Base-by-base conservation (phyloP, 2,113 vertebrate genomes). In the Anser brachyrhynchus region DNA sequence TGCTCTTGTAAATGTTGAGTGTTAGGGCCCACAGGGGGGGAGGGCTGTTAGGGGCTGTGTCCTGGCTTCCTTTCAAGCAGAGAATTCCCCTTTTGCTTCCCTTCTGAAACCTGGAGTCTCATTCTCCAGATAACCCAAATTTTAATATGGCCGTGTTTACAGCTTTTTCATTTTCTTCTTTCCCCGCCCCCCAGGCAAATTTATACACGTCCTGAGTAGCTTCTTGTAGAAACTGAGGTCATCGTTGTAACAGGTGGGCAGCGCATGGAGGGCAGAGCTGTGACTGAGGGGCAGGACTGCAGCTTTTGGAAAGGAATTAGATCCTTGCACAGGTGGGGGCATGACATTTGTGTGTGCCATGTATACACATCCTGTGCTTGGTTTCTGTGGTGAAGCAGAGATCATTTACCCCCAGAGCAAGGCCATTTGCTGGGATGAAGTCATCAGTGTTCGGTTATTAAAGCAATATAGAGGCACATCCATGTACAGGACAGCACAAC, bases 21-120 rank as follows among this genome's bases (percentile, higher is more conserved):
- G 67, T 62, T 52, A 72, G 58, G 52, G 46, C 43, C 69, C 39
- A 6, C 11, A 65, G 71, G 49, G 82, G 82, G 71, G 54, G 82
- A 74, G 51, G 39, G 25, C 6, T 75, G 41, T 46, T 90, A 73
- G 80, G 57, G 51, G 22, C 71, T 1, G 0, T 67, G 25, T 62
- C 75, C 64, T 0, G 0, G 22, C 16, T 79, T 82, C 33, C 64
- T 94, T 86, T 96, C 61, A 92, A 43, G 79, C 43, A 79, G 26
- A 75, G 39, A 89, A 93, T 84, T 90, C 70, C 26, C 51, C 66
- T 93, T 93, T 54, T 86, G 35, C 89, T 95, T 92, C 88, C 26
- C 13, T 57, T 91, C 26, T 89, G 77, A 89, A 87, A 73, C n/a
- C 39, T 69, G 44, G 26, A 78, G 20, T 70, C 61, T 88, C 20